These are phyloP conservation scores for Pseudolycoriella hygida DNA, from an alignment of 2,888 invertebrate species.

Conservation along the genomic window DNA sequence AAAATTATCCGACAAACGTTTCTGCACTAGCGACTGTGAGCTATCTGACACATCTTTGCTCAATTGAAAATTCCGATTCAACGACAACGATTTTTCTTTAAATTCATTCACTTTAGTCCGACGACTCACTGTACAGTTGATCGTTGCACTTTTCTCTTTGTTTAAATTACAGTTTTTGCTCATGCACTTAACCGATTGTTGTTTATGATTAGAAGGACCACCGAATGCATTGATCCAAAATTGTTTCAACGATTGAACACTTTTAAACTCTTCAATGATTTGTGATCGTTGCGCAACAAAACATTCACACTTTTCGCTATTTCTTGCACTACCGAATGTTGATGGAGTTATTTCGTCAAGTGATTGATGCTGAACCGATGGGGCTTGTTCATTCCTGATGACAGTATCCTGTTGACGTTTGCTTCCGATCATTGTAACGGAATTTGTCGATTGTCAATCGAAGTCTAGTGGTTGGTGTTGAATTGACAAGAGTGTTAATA, in stretches of 20 bases:
- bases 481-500: background rate
- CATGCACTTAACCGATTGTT: background rate
- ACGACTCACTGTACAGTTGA: background rate
- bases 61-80: background rate
- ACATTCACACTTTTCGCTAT: background rate
- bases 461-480: background rate
- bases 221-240: slow-evolving; percentile 19
- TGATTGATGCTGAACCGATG: background rate
- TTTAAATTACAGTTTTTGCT: slow-evolving; percentile 3
- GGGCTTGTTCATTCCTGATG: background rate
- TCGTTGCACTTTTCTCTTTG: slow-evolving; percentile 7
- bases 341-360: background rate
- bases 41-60: no score
- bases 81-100: background rate
- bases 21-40: no score
- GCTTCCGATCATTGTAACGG: background rate
- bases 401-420: background rate
- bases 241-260: slow-evolving; percentile 24
- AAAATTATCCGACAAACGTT: slow-evolving; percentile 20
- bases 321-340: background rate
- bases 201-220: background rate
- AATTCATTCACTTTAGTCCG: no score
- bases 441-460: background rate
- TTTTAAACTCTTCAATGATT: slow-evolving; percentile 18
- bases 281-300: background rate